These are phyloP conservation scores for Burhinus oedicnemus DNA, from an alignment of 2,113 vertebrate genomes.

Conservation along the genomic window DNA sequence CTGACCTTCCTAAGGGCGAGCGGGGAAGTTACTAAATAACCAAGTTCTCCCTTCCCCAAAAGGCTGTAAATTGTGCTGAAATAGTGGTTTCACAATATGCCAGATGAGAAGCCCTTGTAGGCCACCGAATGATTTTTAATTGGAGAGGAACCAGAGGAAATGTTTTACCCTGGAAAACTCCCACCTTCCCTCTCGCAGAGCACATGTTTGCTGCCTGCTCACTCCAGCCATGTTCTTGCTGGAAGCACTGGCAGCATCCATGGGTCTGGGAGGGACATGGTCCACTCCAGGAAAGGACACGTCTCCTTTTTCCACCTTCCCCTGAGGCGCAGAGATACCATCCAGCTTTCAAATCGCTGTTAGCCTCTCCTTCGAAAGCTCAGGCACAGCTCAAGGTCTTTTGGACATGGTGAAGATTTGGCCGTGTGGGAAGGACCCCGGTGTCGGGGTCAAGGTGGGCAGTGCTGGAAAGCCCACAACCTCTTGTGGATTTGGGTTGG, in stretches of 20 bases:
- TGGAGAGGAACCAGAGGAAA: slow-evolving; percentile 31
- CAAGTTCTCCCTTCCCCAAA: slow-evolving; percentile 62
- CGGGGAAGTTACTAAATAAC: slow-evolving; percentile 71
- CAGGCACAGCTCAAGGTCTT: neutral
- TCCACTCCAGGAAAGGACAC: neutral
- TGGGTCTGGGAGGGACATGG: too few relatives aligned
- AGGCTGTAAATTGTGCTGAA: slow-evolving; percentile 75
- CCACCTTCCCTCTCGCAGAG: neutral
- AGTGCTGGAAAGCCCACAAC: neutral
- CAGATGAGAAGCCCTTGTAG: slow-evolving; percentile 62
- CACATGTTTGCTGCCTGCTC: neutral
- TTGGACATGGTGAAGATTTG: neutral
- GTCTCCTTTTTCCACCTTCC: neutral
- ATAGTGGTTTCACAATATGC: slow-evolving; percentile 60
- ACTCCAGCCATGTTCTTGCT: rapidly evolving
- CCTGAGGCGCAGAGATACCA: too few relatives aligned
- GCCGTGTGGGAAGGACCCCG: rapidly evolving
- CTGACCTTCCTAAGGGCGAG: slow-evolving; percentile 62
- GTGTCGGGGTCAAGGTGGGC: neutral
- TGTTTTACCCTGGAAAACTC: neutral
- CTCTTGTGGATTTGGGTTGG: neutral
- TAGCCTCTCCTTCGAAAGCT: neutral
- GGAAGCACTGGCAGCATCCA: neutral
- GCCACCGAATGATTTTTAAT: slow-evolving; percentile 59
- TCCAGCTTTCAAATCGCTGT: rapidly evolving